Evolutionary conservation across 1,140 invertebrate species (phyloP).

Genomic region (Caerostris darwini): DNA sequence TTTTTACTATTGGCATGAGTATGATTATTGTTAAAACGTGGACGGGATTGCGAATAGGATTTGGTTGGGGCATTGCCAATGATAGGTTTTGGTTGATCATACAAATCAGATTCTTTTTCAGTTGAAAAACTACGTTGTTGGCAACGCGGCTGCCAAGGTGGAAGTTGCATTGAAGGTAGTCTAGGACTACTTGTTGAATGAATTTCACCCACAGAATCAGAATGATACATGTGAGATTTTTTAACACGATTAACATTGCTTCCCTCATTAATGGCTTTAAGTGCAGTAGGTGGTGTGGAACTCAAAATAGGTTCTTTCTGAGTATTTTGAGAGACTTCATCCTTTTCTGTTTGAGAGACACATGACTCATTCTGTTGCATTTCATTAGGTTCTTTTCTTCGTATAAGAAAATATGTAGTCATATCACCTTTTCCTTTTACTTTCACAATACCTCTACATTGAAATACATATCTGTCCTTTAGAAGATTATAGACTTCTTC

Average conservation of each 20-base stretch:
- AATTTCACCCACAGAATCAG: constrained; percentile 55
- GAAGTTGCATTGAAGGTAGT: constrained; percentile 73
- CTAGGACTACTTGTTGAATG: constrained; percentile 72
- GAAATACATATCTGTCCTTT: constrained; percentile 88
- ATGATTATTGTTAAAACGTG: constrained; percentile 53
- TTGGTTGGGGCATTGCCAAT: constrained; percentile 77
- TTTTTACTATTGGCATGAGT: constrained; percentile 71
- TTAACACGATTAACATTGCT: background rate
- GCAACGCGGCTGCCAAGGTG: constrained; percentile 68
- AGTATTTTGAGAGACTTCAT: background rate
- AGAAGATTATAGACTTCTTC: constrained; percentile 90
- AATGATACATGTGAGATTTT: constrained; percentile 59
- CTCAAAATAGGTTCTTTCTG: background rate
- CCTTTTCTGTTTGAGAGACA: background rate
- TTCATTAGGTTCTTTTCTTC: constrained; percentile 84
- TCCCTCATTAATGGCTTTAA: background rate
- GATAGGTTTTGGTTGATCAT: constrained; percentile 79
- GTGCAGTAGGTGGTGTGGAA: background rate
- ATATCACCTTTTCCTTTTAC: constrained; percentile 97
- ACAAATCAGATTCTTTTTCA: constrained; percentile 56
- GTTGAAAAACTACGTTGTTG: constrained; percentile 60
- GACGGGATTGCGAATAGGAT: constrained; percentile 74
- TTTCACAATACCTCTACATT: constrained; percentile 92
- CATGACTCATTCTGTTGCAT: constrained; percentile 81
- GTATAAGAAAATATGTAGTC: constrained; percentile 93